Evolutionary conservation across 2,888 invertebrate genomes (phyloP).

Genomic region (Euzophera pinguis): DNA sequence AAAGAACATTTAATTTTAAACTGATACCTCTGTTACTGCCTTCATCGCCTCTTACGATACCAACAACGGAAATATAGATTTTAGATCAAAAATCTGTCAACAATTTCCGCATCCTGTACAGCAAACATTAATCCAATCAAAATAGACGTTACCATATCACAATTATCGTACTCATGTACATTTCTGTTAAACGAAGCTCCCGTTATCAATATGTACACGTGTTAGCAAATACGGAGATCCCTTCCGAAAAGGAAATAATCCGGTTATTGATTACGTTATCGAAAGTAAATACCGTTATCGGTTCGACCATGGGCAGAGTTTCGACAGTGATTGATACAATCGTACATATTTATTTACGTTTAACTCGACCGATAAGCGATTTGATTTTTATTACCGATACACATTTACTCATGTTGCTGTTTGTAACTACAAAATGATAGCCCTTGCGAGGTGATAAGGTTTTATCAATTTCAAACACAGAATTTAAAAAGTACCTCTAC

Average conservation of each 20-base stretch:
- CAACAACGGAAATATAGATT: no score
- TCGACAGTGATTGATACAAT: constrained; percentile 54
- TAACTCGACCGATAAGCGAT: constrained; percentile 20
- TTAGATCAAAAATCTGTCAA: not conserved
- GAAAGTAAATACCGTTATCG: constrained; percentile 33
- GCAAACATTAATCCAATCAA: constrained; percentile 26
- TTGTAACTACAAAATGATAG: constrained; percentile 12
- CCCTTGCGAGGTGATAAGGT: not conserved
- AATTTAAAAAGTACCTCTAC: not conserved
- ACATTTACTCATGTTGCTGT: constrained; percentile 3
- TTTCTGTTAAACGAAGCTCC: constrained; percentile 27
- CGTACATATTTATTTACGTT: constrained; percentile 21
- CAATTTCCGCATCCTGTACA: not conserved
- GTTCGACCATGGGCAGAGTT: constrained; percentile 24
- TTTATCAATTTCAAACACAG: not conserved
- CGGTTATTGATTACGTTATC: constrained; percentile 59
- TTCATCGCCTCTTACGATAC: no score
- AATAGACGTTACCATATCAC: constrained; percentile 16
- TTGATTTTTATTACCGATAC: constrained; percentile 24
- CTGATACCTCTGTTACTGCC: no score
- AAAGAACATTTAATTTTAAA: no score
- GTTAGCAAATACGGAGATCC: constrained; percentile 51
- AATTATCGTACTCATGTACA: constrained; percentile 18
- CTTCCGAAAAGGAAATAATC: constrained; percentile 58
- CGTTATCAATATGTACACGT: constrained; percentile 47